Evolutionary conservation across 2,113 vertebrate genomes (phyloP), one percentile per base, ranked within the genome.

Genomic region (Otocyon megalotis): DNA sequence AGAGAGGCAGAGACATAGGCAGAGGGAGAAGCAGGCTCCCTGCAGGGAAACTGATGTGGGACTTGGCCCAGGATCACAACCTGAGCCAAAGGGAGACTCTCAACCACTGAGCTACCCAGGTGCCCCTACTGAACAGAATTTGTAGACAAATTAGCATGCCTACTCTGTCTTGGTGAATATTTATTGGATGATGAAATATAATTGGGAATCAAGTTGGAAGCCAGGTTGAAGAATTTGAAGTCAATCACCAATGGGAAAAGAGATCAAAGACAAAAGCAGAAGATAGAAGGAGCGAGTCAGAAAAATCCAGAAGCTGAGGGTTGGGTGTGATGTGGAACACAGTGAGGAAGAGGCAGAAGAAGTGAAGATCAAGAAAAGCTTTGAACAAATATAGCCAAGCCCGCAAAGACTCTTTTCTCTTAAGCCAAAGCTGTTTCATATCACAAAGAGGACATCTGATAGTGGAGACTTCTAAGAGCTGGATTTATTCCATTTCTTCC

Each of bases 171-270:
- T 90, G 50, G 35, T 79, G 2, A 72, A n/a, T 96, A 53, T 67
- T 84, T 60, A 19, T 20, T 83, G 14, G 30, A 35, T 92, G 30
- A 97, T 28, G 76, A 72, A 82, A 67, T 90, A 67, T 80, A 79
- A 19, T 15, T 80, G 67, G 43, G 32, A n/a, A 95, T 13, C 28
- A 77, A 71, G 13, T 71, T 87, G 0, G 1, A 62, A 76, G 30
- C 7, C 28, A 88, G 15, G 13, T n/a, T 93, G n/a, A 92, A 92
- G 67, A 88, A 53, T 16, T 82, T 35, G 56, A 93, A 2, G 8
- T 65, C 7, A 81, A 17, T 76, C 37, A 95, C 15, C 24, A 65
- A 35, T 86, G 56, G 15, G 8, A 67, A 91, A 19, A 89, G 58
- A 93, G 28, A 50, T 80, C 15, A 81, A 89, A 93, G 13, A 30